phyloP scores from a whole-genome alignment of 2,888 invertebrate species.

The Rutpela maculata region DNA sequence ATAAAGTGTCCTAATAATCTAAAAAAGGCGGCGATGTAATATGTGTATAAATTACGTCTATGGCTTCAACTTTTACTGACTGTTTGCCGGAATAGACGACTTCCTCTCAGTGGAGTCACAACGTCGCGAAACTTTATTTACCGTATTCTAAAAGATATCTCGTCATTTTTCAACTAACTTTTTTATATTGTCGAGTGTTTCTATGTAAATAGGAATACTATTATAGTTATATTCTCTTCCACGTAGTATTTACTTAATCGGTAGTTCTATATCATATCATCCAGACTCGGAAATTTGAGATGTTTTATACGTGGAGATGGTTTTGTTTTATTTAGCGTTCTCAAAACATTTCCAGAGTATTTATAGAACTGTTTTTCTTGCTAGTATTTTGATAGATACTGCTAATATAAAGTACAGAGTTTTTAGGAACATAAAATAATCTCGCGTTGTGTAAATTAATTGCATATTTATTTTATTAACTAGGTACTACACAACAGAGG shows the following conservation, averaged over 20 bases:
- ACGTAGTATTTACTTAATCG: constrained; percentile 20
- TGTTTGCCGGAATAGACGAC: constrained; percentile 68
- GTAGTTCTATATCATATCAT: background rate
- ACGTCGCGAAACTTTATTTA: constrained; percentile 70
- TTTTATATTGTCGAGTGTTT: constrained; percentile 40
- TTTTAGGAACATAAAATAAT: too few species aligned
- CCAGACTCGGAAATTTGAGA: background rate
- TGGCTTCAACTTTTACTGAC: constrained; percentile 27
- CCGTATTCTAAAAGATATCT: constrained; percentile 59
- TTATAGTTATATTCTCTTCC: constrained; percentile 1
- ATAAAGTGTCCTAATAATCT: constrained; percentile 14
- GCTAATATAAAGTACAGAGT: too few species aligned
- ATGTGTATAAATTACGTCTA: constrained; percentile 24
- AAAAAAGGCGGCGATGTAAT: constrained; percentile 17
- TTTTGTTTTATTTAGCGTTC: background rate
- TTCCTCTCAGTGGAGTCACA: constrained; percentile 68
- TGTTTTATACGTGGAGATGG: background rate
- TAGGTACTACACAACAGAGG: too few species aligned
- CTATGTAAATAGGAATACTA: constrained; percentile 11
- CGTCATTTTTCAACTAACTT: constrained; percentile 45
- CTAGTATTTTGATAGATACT: background rate
- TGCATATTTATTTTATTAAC: too few species aligned
- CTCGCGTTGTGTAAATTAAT: too few species aligned
- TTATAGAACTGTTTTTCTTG: background rate
- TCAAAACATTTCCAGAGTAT: background rate